These are phyloP conservation scores for Ectemnius cavifrons DNA, from an alignment of 2,888 invertebrate species.

Conservation along the genomic window DNA sequence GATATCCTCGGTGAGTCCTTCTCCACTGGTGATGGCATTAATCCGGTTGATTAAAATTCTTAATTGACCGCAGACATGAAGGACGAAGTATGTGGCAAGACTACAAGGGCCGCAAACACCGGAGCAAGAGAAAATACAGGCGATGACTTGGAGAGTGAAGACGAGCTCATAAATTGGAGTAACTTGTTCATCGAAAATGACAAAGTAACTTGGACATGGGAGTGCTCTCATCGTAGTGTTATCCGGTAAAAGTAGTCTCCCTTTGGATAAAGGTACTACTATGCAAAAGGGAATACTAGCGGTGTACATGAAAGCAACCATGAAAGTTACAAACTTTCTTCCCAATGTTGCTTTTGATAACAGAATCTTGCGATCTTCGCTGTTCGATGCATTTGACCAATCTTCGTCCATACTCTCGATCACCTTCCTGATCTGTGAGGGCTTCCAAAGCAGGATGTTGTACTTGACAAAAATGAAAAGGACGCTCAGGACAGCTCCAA, in stretches of 20 bases:
- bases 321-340: conserved; percentile 52
- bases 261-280: conserved; percentile 58
- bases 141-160: conserved; percentile 55
- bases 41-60: conserved; percentile 27
- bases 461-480: conserved; percentile 38
- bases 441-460: conserved; percentile 8
- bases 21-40: background rate
- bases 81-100: conserved; percentile 57
- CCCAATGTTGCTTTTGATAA: conserved; percentile 61
- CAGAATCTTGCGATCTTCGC: conserved; percentile 51
- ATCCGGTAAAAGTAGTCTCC: conserved; percentile 34
- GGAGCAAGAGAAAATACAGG: conserved; percentile 56
- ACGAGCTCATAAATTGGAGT: conserved; percentile 62
- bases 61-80: conserved; percentile 63
- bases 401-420: conserved; percentile 55
- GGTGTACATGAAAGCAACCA: conserved; percentile 60
- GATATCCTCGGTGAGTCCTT: background rate
- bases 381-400: conserved; percentile 44
- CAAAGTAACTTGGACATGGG: conserved; percentile 58
- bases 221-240: conserved; percentile 57
- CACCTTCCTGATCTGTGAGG: conserved; percentile 6
- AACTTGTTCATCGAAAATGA: conserved; percentile 54
- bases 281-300: conserved; percentile 56
- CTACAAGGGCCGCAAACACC: conserved; percentile 57
- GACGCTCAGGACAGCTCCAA: conserved; percentile 55